Conservation (phyloP, 2,797 vertebrate species). For the Rhodeus uyekii region DNA sequence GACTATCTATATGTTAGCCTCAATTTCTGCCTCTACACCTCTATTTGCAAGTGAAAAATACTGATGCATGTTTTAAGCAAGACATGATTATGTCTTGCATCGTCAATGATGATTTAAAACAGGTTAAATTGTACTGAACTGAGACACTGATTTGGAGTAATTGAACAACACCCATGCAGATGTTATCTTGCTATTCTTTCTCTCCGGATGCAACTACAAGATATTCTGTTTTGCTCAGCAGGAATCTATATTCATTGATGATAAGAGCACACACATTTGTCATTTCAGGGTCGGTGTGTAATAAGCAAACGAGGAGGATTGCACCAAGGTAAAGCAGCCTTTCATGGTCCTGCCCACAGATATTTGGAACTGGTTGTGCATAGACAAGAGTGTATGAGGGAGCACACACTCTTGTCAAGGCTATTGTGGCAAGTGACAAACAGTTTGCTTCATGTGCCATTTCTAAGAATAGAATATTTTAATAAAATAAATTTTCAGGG, state of each 20-base stretch:
- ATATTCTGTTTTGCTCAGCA: slow-evolving; percentile 57
- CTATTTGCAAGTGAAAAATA: slow-evolving; percentile 14
- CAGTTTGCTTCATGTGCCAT: slow-evolving; percentile 13
- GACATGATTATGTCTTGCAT: slow-evolving; percentile 1
- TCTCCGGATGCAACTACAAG: slow-evolving; percentile 47
- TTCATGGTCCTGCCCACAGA: slow-evolving; percentile 28
- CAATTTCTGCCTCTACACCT: slow-evolving; percentile 11
- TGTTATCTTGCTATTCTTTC: slow-evolving; percentile 49
- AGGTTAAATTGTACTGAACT: slow-evolving; percentile 32
- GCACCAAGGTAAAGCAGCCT: slow-evolving; percentile 38
- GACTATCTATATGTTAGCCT: slow-evolving; percentile 16
- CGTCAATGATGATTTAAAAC: slow-evolving; percentile 1
- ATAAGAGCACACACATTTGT: slow-evolving; percentile 63
- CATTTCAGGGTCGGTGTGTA: slow-evolving; percentile 61
- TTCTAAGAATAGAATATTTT: not conserved
- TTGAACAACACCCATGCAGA: slow-evolving; percentile 50
- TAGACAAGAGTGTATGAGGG: not conserved
- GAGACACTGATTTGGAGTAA: slow-evolving; percentile 42
- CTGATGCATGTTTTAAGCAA: slow-evolving; percentile 47
- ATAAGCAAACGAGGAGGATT: slow-evolving; percentile 54
- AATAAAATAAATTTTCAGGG: not conserved
- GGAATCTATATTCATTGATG: slow-evolving; percentile 61
- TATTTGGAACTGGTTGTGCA: slow-evolving; percentile 5
- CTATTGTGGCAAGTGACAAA: slow-evolving; percentile 10
- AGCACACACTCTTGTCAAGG: not conserved